These are phyloP conservation scores for Polylopha cassiicola DNA, from an alignment of 2,888 invertebrate species.

Conservation along the genomic window DNA sequence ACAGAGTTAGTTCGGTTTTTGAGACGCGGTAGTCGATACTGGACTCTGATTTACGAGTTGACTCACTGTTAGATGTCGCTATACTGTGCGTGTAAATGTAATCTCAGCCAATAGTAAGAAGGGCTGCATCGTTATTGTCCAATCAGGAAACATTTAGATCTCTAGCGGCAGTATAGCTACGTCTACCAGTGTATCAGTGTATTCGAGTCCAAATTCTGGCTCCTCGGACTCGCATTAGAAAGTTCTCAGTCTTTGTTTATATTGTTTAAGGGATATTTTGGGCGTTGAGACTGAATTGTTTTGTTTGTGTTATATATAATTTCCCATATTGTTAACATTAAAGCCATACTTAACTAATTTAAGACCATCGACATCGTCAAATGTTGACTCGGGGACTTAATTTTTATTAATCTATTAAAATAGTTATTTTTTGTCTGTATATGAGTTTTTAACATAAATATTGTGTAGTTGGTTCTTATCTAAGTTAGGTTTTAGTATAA, in stretches of 20 bases:
- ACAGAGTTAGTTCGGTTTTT: too few species aligned
- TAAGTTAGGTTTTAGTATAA: conserved; percentile 65
- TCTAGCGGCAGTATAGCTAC: too few species aligned
- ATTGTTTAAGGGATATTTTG: conserved; percentile 60
- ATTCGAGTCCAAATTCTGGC: not conserved
- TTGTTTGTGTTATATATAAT: conserved; percentile 74
- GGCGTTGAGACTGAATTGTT: conserved; percentile 77
- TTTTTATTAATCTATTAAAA: conserved; percentile 46
- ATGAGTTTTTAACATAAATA: conserved; percentile 64
- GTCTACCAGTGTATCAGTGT: not conserved
- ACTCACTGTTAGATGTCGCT: too few species aligned
- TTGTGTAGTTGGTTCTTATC: conserved; percentile 66
- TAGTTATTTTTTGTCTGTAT: conserved; percentile 75
- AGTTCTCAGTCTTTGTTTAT: conserved; percentile 47
- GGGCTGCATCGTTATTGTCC: too few species aligned
- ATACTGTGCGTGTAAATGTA: too few species aligned
- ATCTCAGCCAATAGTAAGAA: too few species aligned
- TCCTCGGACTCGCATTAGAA: conserved; percentile 26
- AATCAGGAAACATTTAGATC: too few species aligned
- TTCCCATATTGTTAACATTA: conserved; percentile 60
- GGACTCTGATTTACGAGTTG: too few species aligned
- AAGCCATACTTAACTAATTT: conserved; percentile 44
- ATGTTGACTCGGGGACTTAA: conserved; percentile 49
- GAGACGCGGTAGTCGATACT: too few species aligned
- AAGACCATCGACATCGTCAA: conserved; percentile 38